These are phyloP conservation scores for Meloidogyne hapla DNA, from an alignment of 1,140 invertebrate species.

Conservation along the genomic window DNA sequence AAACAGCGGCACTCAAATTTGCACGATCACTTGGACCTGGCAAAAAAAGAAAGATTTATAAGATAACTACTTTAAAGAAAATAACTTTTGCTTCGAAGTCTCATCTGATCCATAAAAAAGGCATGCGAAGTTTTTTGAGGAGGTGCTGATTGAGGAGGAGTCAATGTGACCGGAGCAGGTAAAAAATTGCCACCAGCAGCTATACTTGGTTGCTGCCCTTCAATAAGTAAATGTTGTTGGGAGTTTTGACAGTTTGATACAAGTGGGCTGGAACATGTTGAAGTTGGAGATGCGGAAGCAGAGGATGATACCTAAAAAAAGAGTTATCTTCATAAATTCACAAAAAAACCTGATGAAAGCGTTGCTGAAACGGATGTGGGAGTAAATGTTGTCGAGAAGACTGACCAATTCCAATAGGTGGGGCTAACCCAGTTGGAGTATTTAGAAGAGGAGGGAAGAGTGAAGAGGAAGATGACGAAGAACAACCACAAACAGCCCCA, in stretches of 20 bases:
- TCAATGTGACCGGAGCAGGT: slow-evolving; percentile 28
- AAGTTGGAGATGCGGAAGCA: slow-evolving; percentile 31
- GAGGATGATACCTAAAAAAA: slow-evolving; percentile 23
- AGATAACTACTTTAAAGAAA: background rate
- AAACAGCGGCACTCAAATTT: background rate
- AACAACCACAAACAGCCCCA: slow-evolving; percentile 1
- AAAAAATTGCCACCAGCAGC: background rate
- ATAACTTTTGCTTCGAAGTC: slow-evolving; percentile 44
- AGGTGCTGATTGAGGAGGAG: slow-evolving; percentile 59
- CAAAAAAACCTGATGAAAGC: slow-evolving; percentile 17
- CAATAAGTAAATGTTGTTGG: slow-evolving; percentile 18
- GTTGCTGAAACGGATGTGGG: slow-evolving; percentile 22
- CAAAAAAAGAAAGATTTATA: background rate
- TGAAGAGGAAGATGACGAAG: slow-evolving; percentile 23
- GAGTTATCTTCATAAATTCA: background rate
- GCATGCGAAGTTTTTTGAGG: slow-evolving; percentile 52
- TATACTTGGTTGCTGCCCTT: background rate
- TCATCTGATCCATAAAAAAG: slow-evolving; percentile 46
- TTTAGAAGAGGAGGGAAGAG: slow-evolving; percentile 23
- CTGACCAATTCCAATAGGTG: background rate
- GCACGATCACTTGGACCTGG: slow-evolving; percentile 32
- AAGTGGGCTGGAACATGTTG: slow-evolving; percentile 34
- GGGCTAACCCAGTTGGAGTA: background rate
- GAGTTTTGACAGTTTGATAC: slow-evolving; percentile 11
- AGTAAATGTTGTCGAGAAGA: slow-evolving; percentile 13